Evolutionary conservation across 2,113 vertebrate genomes (phyloP), one percentile per base, ranked within the genome.

Genomic region (Onychostoma macrolepis): DNA sequence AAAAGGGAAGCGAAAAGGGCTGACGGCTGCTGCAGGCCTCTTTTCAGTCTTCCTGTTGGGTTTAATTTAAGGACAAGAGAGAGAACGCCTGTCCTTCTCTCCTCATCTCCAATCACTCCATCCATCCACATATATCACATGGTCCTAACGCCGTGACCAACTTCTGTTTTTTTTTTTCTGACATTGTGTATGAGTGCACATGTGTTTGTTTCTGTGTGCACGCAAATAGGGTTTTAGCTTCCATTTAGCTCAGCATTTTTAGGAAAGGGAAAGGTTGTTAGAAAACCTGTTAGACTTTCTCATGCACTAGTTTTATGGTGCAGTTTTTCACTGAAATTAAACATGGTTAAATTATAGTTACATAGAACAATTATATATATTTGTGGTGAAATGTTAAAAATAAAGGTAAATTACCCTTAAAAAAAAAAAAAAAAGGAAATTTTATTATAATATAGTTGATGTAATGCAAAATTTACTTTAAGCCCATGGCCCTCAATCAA

Each of bases 1-100:
- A 94, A 93, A 92, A 89, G 63, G 90, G 94, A 95, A 95, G 90
- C 36, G 94, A 95, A 95, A 95, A 92, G 87, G 89, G 94, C 94
- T 95, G 94, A 95, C 92, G 0, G 88, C 89, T 90, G 90, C 87
- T 90, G 88, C 43, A 12, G 65, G 63, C 82, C 86, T 48, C 87
- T 87, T 89, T 84, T 85, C 81, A 28, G 48, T 89, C 91, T 94
- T 95, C 93, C 94, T 94, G 90, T 94, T 93, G 86, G 80, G 89
- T 89, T 90, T 87, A 43, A 78, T 90, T 88, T 92, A 86, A 78
- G 87, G 87, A 80, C n/a, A 89, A 85, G 38, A 86, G 71, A 89
- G 56, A 89, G 89, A 89, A 88, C 83, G 83, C 85, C 69, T 87
- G 83, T 89, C 85, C 85, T 83, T 89, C 83, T 88, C 89, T 92